Evolutionary conservation across 2,888 invertebrate genomes (phyloP), one percentile per base, ranked within the genome.

Genomic region (Mesorhabditis spiculigera): DNA sequence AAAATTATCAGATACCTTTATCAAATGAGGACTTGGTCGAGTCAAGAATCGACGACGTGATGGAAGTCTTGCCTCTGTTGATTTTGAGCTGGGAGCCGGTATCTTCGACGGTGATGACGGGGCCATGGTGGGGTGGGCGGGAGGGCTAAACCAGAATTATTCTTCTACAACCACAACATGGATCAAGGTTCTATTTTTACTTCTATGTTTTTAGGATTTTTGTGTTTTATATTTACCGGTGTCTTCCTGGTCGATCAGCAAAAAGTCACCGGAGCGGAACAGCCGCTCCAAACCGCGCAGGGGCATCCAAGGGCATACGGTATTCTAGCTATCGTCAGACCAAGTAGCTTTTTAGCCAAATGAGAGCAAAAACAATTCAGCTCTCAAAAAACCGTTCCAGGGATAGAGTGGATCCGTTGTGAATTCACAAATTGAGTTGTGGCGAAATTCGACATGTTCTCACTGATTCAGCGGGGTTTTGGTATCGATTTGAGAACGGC

Each of bases 101-200:
- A 71, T 82, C 83, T 67, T 82, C 82, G 6, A 82, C 81, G 5
- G 79, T 80, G 43, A 79, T 81, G 28, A 81, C 78, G n/a, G 81
- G 80, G 44, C 81, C 82, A 73, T 79, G 76, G 68, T 79, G 73
- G 10, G 71, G 67, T 61, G 69, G 45, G 65, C 67, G 58, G 58
- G 70, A 64, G n/a, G 70, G 73, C 71, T 68, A 66, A 74, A 68
- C 67, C 28, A 45, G 63, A 10, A 3, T 61, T 16, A 58, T 65
- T n/a, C 16, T 63, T 63, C 16, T 8, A 16, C 16, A 63, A 63
- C 41, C 8, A 16, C 28, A 28, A 28, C 28, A 28, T 28, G 13
- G 64, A 13, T 41, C 8, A n/a, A 13, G 10, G n/a, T 63, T 41
- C 64, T 16, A 8, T 63, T 41, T 13, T 8, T 41, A 16, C n/a